Evolutionary conservation across 2,113 vertebrate species (phyloP).

Genomic region (Anoplopoma fimbria): DNA sequence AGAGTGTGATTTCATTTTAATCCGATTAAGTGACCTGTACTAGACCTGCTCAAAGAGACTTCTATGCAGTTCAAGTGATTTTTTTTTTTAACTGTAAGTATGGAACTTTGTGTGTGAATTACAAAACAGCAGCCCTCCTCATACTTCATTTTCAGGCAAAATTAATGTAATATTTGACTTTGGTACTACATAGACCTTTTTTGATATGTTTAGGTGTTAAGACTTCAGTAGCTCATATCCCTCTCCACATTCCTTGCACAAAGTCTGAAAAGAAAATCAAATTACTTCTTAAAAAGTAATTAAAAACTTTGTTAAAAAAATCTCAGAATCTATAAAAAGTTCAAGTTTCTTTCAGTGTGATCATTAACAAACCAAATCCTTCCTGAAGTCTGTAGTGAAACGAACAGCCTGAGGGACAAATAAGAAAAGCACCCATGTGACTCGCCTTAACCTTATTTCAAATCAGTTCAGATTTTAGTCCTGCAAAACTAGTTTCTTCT

Average conservation of each 20-base stretch:
- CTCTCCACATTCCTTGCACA: background rate
- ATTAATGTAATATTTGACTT: conserved; percentile 45
- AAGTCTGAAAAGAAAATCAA: conserved; percentile 10
- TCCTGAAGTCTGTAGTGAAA: background rate
- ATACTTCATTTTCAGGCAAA: background rate
- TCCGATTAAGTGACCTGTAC: background rate
- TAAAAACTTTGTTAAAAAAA: background rate
- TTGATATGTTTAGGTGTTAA: conserved; percentile 40
- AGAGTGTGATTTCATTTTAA: background rate
- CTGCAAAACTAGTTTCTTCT: background rate
- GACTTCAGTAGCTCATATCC: conserved; percentile 45
- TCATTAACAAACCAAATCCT: background rate
- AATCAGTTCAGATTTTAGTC: background rate
- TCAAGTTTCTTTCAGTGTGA: background rate
- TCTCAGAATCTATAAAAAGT: background rate
- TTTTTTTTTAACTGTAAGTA: conserved; percentile 3
- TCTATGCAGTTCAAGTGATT: background rate
- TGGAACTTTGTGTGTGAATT: background rate
- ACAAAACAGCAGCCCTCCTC: background rate
- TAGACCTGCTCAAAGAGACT: background rate
- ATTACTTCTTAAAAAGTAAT: conserved; percentile 27
- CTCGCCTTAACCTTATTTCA: background rate
- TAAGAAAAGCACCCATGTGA: background rate
- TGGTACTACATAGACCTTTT: conserved; percentile 33
- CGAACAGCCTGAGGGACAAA: background rate